These are phyloP conservation scores for Enteromius afrohamiltoni DNA, from an alignment of 2,797 vertebrate species.

Conservation along the genomic window DNA sequence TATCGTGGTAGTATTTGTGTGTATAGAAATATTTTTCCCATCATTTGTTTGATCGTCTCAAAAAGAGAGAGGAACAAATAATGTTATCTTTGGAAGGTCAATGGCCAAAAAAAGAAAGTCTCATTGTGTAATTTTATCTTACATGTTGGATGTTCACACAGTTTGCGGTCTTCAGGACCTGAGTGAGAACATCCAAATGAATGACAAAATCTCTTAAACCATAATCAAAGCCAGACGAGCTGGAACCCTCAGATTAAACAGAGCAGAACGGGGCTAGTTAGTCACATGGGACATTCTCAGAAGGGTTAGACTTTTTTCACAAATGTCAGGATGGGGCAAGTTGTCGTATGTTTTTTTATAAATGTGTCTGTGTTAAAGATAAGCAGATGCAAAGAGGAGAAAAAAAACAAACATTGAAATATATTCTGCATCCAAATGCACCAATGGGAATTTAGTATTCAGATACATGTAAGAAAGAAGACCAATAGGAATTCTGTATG, in stretches of 20 bases:
- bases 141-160: not conserved
- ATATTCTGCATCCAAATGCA: not conserved
- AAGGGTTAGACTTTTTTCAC: not conserved
- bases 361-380: not conserved
- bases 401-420: not conserved
- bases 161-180: not conserved
- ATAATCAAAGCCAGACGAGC: not conserved
- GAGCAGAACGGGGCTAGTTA: conserved; percentile 3
- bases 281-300: not conserved
- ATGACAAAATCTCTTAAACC: not conserved
- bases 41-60: not conserved
- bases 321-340: not conserved
- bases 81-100: not conserved
- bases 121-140: not conserved
- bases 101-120: not conserved
- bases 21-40: not conserved
- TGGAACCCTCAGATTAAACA: not conserved
- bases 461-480: not conserved
- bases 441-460: not conserved
- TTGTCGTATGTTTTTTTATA: not conserved
- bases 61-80: not conserved
- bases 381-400: not conserved
- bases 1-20: not conserved
- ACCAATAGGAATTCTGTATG: not conserved
- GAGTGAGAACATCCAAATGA: not conserved